Conservation (phyloP, 2,797 vertebrate genomes). For the Danio kyathit region DNA sequence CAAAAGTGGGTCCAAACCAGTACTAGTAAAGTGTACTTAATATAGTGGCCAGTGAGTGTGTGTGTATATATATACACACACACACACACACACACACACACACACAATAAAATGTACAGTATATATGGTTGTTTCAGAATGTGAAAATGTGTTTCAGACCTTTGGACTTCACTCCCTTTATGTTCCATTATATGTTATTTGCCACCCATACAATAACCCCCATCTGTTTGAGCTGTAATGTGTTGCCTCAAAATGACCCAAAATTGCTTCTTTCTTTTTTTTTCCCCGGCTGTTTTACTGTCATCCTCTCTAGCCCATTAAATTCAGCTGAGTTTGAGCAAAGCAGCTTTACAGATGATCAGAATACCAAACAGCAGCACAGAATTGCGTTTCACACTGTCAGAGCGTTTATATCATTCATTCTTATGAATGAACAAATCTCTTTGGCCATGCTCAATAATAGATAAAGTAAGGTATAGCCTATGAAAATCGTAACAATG, state of each 20-base stretch:
- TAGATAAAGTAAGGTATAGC: neutral
- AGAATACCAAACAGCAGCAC: slow-evolving; percentile 9
- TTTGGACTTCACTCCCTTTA: neutral
- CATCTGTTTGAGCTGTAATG: neutral
- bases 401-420: neutral
- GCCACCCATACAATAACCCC: neutral
- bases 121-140: neutral
- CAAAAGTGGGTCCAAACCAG: too few species aligned
- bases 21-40: too few species aligned
- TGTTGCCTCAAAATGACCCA: neutral
- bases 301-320: neutral
- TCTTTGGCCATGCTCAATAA: neutral
- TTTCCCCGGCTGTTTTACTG: neutral
- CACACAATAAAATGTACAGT: neutral
- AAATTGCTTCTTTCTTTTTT: slow-evolving; percentile 7
- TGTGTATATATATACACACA: too few species aligned
- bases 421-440: neutral
- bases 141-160: neutral
- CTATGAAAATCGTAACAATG: neutral
- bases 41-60: too few species aligned
- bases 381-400: neutral
- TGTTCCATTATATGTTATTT: neutral
- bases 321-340: neutral
- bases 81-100: too few species aligned
- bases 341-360: slow-evolving; percentile 16